Conservation (phyloP, 2,888 invertebrate species). For the Timandra comae region DNA sequence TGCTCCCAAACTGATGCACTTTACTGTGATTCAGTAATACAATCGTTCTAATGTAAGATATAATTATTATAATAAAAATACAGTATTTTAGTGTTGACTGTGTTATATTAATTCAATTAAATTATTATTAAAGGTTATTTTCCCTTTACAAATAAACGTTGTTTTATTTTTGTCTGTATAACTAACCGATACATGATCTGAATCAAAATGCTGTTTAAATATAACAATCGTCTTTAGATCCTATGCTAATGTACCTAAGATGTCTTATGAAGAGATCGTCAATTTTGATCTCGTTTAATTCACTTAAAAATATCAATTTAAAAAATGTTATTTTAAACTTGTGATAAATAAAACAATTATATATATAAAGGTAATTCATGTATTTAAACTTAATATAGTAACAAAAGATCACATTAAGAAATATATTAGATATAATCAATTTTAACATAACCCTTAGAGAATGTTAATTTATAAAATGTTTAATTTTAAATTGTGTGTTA, state of each 20-base stretch:
- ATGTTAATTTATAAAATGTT: too few species aligned
- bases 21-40: slow-evolving; percentile 63
- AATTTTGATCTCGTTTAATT: too few species aligned
- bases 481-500: too few species aligned
- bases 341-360: slow-evolving; percentile 4
- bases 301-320: too few species aligned
- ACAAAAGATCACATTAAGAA: slow-evolving; percentile 4
- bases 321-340: too few species aligned
- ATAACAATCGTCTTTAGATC: too few species aligned
- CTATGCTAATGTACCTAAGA: too few species aligned
- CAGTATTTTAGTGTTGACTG: slow-evolving; percentile 75
- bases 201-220: too few species aligned
- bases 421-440: too few species aligned
- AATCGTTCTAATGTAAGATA: slow-evolving; percentile 44
- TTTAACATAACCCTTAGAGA: too few species aligned
- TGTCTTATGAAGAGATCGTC: too few species aligned
- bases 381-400: slow-evolving; percentile 19
- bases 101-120: slow-evolving; percentile 69
- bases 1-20: slow-evolving; percentile 24
- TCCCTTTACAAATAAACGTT: slow-evolving; percentile 33
- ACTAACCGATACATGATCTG: too few species aligned
- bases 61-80: slow-evolving; percentile 28
- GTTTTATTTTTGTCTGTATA: slow-evolving; percentile 35
- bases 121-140: slow-evolving; percentile 70
- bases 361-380: slow-evolving; percentile 19